Base-by-base conservation (phyloP, 2,888 invertebrate genomes). In the Orchesellides sinensis region DNA sequence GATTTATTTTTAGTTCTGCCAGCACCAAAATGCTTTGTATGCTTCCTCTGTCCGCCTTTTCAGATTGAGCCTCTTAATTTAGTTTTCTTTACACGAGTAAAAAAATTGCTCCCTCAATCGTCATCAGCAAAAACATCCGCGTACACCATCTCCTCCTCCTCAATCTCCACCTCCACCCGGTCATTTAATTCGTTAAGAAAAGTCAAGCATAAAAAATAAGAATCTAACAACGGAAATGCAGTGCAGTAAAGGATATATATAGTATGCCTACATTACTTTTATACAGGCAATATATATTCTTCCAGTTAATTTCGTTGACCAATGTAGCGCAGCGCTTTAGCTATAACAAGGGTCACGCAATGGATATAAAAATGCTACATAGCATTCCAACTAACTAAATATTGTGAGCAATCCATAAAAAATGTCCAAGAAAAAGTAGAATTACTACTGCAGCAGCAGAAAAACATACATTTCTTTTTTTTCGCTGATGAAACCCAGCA, bases 71-170 rank as follows among this genome's bases (percentile, higher is more conserved):
- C 10, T 40, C 63, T 63, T 63, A 63, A 63, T 63, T 63, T 63
- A 63, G 19, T 63, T 63, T 63, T 17, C 32, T 54, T 25, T 40
- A n/a, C 17, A 10, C 17, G 21, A 54, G 54, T 5, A 12, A 23
- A 54, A 23, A 54, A 23, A 14, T 61, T 63, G 45, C 40, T 63
- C 63, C 21, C 29, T 63, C 54, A 21, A n/a, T 59, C 40, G 14
- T 40, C 63, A 35, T 63, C 63, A 63, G 63, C 19, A 40, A 63
- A 63, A 63, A 63, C 63, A 63, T 35, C 40, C 40, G 63, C 63
- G 63, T 63, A 14, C 56, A 14, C 40, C 19, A 27, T 59, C 27
- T 52, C 52, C 21, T 21, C 52, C 29, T 59, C 59, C 59, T 29
- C 29, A n/a, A 23, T n/a, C 40, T 40, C 40, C 40, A 40, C 40